Evolutionary conservation across 2,888 invertebrate species (phyloP), one percentile per base, ranked within the genome.

Genomic region (Drosophila diplacantha): DNA sequence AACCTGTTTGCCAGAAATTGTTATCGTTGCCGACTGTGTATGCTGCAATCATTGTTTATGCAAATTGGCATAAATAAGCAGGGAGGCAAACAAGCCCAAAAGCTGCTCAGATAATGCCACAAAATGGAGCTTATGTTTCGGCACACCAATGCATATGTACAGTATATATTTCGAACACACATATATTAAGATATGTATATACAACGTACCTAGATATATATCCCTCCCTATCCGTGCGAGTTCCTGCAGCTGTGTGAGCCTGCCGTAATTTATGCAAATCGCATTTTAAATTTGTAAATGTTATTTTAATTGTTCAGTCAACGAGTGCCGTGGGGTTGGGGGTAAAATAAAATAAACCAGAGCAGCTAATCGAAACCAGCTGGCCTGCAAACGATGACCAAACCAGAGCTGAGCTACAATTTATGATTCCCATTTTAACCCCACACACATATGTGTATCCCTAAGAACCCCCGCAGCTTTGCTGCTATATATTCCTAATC

Each of bases 221-320:
- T 34, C 9, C 31, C 6, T 54, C 24, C 29, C n/a, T 54, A 14
- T 35, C 6, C 59, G 32, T 60, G 64, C 29, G 67, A 68, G 47
- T 47, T 22, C 34, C 35, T 61, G 62, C 68, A 68, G 68, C 68
- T 57, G 62, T 37, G 50, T 38, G 20, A 8, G 16, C 12, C 11
- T 3, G 43, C n/a, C 53, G 61, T 54, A 71, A 71, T 73, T 68
- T 68, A 75, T 73, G 61, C 71, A 73, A 69, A 71, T 72, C 65
- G 43, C 54, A 66, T 66, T 69, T 68, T 66, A 56, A 53, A 64
- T 62, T 61, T 60, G 67, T 59, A 60, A 80, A 73, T 73, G 62
- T 68, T 70, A 44, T 73, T 76, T 76, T 79, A 73, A 81, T 81
- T 79, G 70, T 54, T 75, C 50, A 41, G 67, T 62, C 64, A 65